Conservation (phyloP, 2,888 invertebrate species). For the Lymantria dispar region DNA sequence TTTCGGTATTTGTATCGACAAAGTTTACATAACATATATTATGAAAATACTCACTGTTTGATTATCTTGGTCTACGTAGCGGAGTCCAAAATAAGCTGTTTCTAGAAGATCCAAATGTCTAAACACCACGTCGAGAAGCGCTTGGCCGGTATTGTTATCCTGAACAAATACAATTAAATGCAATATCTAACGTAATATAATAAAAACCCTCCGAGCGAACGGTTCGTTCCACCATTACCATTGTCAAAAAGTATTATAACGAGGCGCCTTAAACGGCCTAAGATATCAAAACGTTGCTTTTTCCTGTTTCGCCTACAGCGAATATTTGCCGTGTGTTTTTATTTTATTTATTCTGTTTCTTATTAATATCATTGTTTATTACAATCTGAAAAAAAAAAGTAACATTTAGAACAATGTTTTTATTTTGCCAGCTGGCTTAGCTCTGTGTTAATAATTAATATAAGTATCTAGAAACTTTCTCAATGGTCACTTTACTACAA, state of each 20-base stretch:
- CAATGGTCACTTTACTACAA: too few species aligned
- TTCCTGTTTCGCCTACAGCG: slow-evolving; percentile 5
- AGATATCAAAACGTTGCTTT: slow-evolving; percentile 8
- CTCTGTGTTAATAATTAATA: too few species aligned
- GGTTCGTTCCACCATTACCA: slow-evolving; percentile 2
- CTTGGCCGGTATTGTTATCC: slow-evolving; percentile 95
- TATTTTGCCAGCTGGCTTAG: not conserved
- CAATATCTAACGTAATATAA: slow-evolving; percentile 7
- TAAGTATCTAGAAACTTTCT: too few species aligned
- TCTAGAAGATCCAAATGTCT: slow-evolving; percentile 96
- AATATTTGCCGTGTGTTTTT: slow-evolving; percentile 3
- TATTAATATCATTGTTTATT: too few species aligned
- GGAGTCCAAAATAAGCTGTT: slow-evolving; percentile 97
- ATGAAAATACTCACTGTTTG: slow-evolving; percentile 89
- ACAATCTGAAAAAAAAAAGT: too few species aligned
- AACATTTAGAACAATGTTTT: not conserved
- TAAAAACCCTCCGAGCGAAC: slow-evolving; percentile 4
- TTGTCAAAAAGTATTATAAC: slow-evolving; percentile 10
- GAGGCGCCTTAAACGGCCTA: slow-evolving; percentile 8
- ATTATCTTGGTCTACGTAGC: slow-evolving; percentile 95
- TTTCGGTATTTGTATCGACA: too few species aligned
- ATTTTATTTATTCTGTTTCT: not conserved
- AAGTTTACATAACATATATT: too few species aligned
- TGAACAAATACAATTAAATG: slow-evolving; percentile 62
- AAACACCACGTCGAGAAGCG: slow-evolving; percentile 95